Evolutionary conservation across 2,113 vertebrate species (phyloP), one percentile per base, ranked within the genome.

Genomic region (Naja naja): DNA sequence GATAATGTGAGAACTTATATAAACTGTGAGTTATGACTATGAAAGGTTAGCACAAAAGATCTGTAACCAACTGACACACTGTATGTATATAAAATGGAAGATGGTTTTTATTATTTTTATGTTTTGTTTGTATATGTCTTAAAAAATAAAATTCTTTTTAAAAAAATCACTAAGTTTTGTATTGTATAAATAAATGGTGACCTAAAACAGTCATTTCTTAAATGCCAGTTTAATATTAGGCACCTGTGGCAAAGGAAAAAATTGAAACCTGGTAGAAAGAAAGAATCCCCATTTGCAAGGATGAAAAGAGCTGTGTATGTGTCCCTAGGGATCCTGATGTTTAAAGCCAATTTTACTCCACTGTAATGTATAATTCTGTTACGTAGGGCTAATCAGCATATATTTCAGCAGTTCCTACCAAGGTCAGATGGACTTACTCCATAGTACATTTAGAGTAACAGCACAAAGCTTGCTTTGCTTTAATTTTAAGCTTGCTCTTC

Each of bases 181-280:
- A 43, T 43, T 81, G 93, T 94, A 88, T 92, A 93, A 96, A 94
- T 96, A 97, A 97, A 95, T 95, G 95, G 96, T 95, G 96, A 95
- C 94, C 94, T 96, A 94, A 96, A 97, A 95, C 95, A 93, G 94
- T 34, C 93, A 94, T 95, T 96, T 94, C 93, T 90, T 97, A 95
- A 95, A 93, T 95, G 95, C 95, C 95, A 96, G 95, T 97, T 97
- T 97, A 96, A 96, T 96, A 96, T 95, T 22, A 88, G n/a, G 3
- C 30, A 64, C 2, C 4, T 64, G 12, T 43, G n/a, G 22, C 86
- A 64, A 52, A 88, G 47, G 56, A 22, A n/a, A 52, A 25, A 30
- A 34, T n/a, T 39, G n/a, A 58, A 69, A 52, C 27, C 30, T 10
- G 49, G 81, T 81, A 34, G 34, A 34, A 58, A 23, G 14, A 54